Base-by-base conservation (phyloP, 2,888 invertebrate genomes). In the Podotricha telesiphe region DNA sequence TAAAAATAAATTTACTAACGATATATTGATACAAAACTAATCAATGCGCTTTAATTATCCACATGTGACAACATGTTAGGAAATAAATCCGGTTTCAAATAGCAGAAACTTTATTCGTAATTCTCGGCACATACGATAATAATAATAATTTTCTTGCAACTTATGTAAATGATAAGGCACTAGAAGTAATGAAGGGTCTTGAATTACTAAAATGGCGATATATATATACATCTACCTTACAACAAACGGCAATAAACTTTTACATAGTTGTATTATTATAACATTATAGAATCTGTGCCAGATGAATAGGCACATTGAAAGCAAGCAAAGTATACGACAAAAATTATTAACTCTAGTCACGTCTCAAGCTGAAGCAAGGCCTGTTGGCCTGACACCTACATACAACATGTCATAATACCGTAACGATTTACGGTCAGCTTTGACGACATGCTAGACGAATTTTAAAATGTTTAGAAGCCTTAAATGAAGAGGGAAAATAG, bases 331-430 rank as follows among this genome's bases (percentile, higher is more conserved):
- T 69, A 62, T 65, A 62, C 55, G 65, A 65, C 65, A 42, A 67
- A 68, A 69, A 75, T 77, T 73, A 75, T 65, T 72, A 75, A 88
- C 71, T 74, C 89, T 72, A 81, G 85, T 89, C 91, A 89, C 91
- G 91, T 89, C 77, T 77, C 74, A 70, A 75, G 77, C 81, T 82
- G 78, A 85, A 82, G 86, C 88, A 83, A 86, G 85, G 85, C 85
- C 86, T 86, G 82, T 82, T 79, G 81, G 80, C 75, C 74, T 80
- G 81, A 85, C 86, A 86, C 84, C 80, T 86, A 80, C 79, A 71
- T 72, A 75, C 72, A 73, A 80, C 82, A 78, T 84, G 84, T 87
- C 86, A 86, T 85, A 86, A 82, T 80, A 78, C 80, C 77, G 79
- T 82, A 82, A 84, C 80, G 76, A 81, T 85, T 84, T 82, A 87